Base-by-base conservation (phyloP, 2,797 vertebrate genomes). In the Phylloscopus collybita region DNA sequence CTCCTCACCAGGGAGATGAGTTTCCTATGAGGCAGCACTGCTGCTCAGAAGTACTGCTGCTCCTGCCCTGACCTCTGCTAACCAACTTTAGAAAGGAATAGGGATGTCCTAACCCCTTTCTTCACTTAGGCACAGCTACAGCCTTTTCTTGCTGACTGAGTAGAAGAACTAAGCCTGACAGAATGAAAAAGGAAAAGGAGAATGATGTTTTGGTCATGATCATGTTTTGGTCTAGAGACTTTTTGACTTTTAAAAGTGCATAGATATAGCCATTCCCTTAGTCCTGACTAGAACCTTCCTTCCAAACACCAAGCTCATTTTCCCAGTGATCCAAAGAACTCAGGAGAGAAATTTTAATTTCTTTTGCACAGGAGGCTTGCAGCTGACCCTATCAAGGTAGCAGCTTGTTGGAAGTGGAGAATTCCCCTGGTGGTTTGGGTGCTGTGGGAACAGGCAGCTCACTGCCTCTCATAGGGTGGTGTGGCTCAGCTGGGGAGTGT, bases 381-480 rank as follows among this genome's bases (percentile, higher is more conserved):
- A 84, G 13, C 50, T 75, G 53, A 44, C 21, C 74, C 21, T n/a
- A 3, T 13, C 20, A 26, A 47, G 19, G n/a, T 5, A n/a, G 34
- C 17, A 61, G 22, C 32, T 59, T 49, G 16, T 16, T 83, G 75
- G 38, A 90, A 91, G 54, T 32, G 42, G 9, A 17, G 42, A 90
- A n/a, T 40, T 91, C 36, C 44, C 1, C 4, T 2, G 6, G 47
- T 59, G 30, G 21, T 5, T 49, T 82, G 44, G 22, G 56, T 80
- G 8, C 30, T 22, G 57, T 71, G 29, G 57, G 53, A 70, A 87
- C 51, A 44, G 23, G 40, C 27, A 86, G 34, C 18, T 50, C 11
- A 5, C 14, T 75, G 32, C 13, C 15, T 57, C 27, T 36, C 7
- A 2, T 32, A 11, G 0, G 0, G 7, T 6, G 9, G 26, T 13